Base-by-base conservation (phyloP, 2,888 invertebrate genomes). In the Apamea crenata region DNA sequence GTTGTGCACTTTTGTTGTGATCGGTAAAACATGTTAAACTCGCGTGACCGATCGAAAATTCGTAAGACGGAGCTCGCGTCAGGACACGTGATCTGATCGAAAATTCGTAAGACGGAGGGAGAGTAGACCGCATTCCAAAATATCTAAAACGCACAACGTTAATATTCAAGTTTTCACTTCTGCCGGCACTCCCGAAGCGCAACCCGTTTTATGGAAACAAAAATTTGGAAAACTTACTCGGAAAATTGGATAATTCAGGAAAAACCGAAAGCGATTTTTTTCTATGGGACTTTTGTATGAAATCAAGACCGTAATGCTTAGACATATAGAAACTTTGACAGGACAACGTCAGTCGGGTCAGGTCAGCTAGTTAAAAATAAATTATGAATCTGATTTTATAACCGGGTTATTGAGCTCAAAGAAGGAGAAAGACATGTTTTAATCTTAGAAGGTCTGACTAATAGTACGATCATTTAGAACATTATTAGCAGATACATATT, bases 391-490 rank as follows among this genome's bases (percentile, higher is more conserved):
- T 44, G 2, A n/a, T 32, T 61, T 44, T 2, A 6, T 10, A 61
- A 67, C 32, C 10, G n/a, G 66, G 36, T 61, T 36, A 25, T 67
- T 66, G 32, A 81, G 40, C 59, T 44, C 32, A 29, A 44, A 47
- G 10, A 40, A 50, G 14, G 29, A 40, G 7, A 68, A 21, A 25
- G 2, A 47, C 25, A 36, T 21, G 8, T 16, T 47, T 29, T 44
- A 69, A 40, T 32, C 47, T 40, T 29, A 53, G 50, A 32, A n/a
- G n/a, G 61, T 47, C 29, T 16, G 3, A 78, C 16, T 56, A 53
- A 32, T 65, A 12, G 21, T 21, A 4, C 29, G 40, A 32, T 18
- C 40, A 65, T 44, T 18, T 53, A 32, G 6, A 77, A 40, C 4
- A 21, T n/a, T 47, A 21, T 65, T 14, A 6, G 7, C 10, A n/a